Evolutionary conservation across 2,888 invertebrate genomes (phyloP).

Genomic region (Rhingia rostrata): DNA sequence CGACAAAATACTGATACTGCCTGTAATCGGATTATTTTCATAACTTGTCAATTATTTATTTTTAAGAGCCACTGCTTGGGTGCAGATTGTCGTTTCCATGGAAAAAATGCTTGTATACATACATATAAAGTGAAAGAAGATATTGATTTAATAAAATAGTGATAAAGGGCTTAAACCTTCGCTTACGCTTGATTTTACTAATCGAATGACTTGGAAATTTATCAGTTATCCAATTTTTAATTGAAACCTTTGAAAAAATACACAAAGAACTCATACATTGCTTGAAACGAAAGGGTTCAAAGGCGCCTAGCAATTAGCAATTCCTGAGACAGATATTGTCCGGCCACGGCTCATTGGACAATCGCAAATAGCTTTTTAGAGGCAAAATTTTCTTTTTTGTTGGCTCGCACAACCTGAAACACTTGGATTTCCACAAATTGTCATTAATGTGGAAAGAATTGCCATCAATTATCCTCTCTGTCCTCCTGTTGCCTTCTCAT

Average conservation of each 20-base stretch:
- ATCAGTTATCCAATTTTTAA: not conserved
- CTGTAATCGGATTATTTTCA: no score
- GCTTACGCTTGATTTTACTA: no score
- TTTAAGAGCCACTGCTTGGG: no score
- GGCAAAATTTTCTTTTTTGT: not conserved
- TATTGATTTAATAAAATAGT: no score
- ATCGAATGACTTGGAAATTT: no score
- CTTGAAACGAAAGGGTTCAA: not conserved
- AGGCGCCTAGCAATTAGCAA: not conserved
- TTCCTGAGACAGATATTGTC: not conserved
- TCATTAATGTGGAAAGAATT: slow-evolving; percentile 34
- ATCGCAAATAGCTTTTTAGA: not conserved
- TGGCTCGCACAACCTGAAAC: not conserved
- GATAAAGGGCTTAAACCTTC: no score
- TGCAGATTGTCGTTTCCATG: no score
- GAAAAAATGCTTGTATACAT: no score
- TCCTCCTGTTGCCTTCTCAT: slow-evolving; percentile 10
- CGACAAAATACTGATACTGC: no score
- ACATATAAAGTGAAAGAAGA: no score
- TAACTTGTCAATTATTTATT: no score
- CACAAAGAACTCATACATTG: not conserved
- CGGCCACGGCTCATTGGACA: slow-evolving; percentile 1
- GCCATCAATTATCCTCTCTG: slow-evolving; percentile 9
- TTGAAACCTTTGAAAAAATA: not conserved
- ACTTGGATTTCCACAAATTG: slow-evolving; percentile 39